These are phyloP conservation scores for Carlito syrichta DNA, from an alignment of 2,113 vertebrate species.

Conservation along the genomic window DNA sequence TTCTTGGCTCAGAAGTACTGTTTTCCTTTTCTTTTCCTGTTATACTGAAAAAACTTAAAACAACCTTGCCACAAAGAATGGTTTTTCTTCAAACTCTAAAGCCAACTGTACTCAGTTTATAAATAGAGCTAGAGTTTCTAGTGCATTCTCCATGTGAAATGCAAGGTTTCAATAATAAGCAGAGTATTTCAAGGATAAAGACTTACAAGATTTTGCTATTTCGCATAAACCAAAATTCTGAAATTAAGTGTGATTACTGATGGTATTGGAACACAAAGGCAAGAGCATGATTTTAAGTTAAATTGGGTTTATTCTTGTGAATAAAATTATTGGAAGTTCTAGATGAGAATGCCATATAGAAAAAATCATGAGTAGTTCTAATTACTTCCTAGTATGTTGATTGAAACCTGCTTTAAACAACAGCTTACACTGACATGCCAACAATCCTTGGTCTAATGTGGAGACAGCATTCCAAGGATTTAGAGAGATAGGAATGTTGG, in stretches of 20 bases:
- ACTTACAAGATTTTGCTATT: neutral
- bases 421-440: neutral
- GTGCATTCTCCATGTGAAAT: neutral
- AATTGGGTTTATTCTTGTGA: neutral
- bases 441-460: neutral
- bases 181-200: too few relatives aligned
- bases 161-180: neutral
- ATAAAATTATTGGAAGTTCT: neutral
- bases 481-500: neutral
- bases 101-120: too few relatives aligned
- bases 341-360: neutral
- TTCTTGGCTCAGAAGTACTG: fast-evolving
- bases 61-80: neutral
- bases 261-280: neutral
- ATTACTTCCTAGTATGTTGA: neutral
- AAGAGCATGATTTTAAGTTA: neutral
- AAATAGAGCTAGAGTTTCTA: neutral
- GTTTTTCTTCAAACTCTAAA: neutral
- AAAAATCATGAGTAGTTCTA: neutral
- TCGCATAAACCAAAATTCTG: neutral
- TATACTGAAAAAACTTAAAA: neutral
- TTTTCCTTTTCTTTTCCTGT: neutral
- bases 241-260: neutral
- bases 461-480: neutral
- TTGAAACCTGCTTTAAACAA: neutral